Evolutionary conservation across 1,140 invertebrate genomes (phyloP).

Genomic region (Radopholus similis): DNA sequence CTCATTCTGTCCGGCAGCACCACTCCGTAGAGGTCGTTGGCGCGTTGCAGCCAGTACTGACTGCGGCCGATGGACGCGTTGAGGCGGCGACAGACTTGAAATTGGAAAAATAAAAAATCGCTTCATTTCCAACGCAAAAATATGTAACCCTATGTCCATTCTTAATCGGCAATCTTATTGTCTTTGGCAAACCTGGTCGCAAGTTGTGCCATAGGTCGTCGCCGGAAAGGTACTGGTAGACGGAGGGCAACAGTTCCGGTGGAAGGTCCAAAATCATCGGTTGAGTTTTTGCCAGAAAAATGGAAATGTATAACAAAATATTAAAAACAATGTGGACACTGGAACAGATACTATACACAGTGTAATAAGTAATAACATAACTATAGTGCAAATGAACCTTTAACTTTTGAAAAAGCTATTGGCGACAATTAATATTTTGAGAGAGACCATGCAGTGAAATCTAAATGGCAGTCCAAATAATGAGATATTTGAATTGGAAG

Average conservation of each 20-base stretch:
- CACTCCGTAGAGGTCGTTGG: constrained; percentile 1
- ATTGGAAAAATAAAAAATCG: not conserved
- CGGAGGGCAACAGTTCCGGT: constrained; percentile 11
- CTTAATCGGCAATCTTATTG: no score
- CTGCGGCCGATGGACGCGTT: not conserved
- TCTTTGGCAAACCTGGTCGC: not conserved
- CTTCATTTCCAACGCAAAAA: no score
- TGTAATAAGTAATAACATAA: no score
- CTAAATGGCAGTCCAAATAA: no score
- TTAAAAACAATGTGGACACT: no score
- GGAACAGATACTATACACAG: no score
- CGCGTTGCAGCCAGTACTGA: constrained; percentile 17
- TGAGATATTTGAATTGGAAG: no score
- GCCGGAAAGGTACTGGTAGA: constrained; percentile 21
- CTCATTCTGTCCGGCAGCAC: constrained; percentile 12
- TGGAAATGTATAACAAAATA: not conserved
- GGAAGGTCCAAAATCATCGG: constrained; percentile 25
- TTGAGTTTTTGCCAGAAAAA: not conserved
- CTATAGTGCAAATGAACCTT: no score
- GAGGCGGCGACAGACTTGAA: constrained; percentile 1
- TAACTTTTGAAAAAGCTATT: no score
- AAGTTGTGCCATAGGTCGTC: constrained; percentile 19
- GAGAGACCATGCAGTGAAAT: no score
- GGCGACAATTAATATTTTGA: no score
- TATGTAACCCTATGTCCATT: no score